Base-by-base conservation (phyloP, 2,113 vertebrate genomes). In the Anthoscopus minutus region DNA sequence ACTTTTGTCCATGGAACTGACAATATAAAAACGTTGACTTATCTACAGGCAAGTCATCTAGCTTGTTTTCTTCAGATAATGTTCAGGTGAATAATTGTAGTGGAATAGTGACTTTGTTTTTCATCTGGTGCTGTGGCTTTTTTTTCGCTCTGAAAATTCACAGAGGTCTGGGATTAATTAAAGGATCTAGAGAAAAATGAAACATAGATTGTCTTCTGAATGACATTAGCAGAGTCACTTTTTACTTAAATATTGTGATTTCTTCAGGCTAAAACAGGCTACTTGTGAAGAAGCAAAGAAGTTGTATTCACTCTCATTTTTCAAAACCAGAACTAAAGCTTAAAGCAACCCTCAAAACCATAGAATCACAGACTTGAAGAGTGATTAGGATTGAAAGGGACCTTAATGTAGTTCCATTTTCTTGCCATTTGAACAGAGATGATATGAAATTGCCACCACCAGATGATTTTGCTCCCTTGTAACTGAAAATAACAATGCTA, bases 41-140 rank as follows among this genome's bases (percentile, higher is more conserved):
- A n/a, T 12, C 11, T 61, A 30, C 7, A 71, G 38, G 11, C 21
- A 81, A 66, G 6, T 17, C 38, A 13, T 48, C 7, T 56, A 35
- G 2, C 3, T 89, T 56, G 3, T 70, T 92, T 93, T 81, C 45
- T 56, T 81, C 30, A 50, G 7, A 33, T 56, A 40, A 23, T 44
- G 2, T 66, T 84, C 24, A 40, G 22, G 6, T 72, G 24, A 74
- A 61, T 71, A 71, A 54, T 38, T 64, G 9, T 23, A 44, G 24
- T 67, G 53, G 31, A 66, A 45, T 7, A 40, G 18, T 22, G 15
- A 40, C 40, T 83, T 61, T 51, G 7, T 66, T 92, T 82, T 37
- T 7, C 3, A 23, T 69, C 37, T 35, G 15, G 7, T 56, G 28
- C 11, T 58, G 5, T 45, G 22, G 5, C 4, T 0, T 9, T 47